These are phyloP conservation scores for Parthenolecanium corni DNA, from an alignment of 2,888 invertebrate genomes.

Conservation along the genomic window DNA sequence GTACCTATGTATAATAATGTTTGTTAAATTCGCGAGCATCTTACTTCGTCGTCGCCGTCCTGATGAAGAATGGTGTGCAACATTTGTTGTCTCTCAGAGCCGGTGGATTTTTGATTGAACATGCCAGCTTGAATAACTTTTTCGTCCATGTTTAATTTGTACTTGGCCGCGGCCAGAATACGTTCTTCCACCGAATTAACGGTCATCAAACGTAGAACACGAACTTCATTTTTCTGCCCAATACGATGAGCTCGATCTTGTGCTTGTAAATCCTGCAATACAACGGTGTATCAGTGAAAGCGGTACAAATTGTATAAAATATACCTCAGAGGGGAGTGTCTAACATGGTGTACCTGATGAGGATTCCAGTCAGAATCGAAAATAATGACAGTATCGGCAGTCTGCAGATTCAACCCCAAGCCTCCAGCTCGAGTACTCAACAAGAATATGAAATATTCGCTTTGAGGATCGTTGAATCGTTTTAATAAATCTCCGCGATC, in stretches of 20 bases:
- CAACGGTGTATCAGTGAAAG: background rate
- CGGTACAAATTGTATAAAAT: background rate
- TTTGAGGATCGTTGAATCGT: conserved; percentile 78
- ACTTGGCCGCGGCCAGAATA: conserved; percentile 93
- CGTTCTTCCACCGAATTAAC: conserved; percentile 98
- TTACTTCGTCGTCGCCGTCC: conserved; percentile 81
- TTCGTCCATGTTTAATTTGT: conserved; percentile 98
- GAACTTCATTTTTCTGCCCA: conserved; percentile 95
- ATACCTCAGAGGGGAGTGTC: background rate
- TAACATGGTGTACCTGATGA: conserved; percentile 60
- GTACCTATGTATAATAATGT: no score
- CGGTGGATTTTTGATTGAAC: conserved; percentile 99
- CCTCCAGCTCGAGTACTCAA: conserved; percentile 96
- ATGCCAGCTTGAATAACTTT: conserved; percentile 99
- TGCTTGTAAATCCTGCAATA: conserved; percentile 81
- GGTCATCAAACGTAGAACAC: conserved; percentile 93
- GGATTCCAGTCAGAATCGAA: conserved; percentile 99
- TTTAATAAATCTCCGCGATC: conserved; percentile 92
- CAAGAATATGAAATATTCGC: conserved; percentile 89
- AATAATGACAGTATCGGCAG: conserved; percentile 96
- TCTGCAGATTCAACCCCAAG: conserved; percentile 92
- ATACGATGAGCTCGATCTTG: conserved; percentile 99
- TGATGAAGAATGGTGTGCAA: conserved; percentile 88
- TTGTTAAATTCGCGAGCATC: background rate
- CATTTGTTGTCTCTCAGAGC: conserved; percentile 90